Evolutionary conservation across 2,888 invertebrate species (phyloP), one percentile per base, ranked within the genome.

Genomic region (Phengaris arion): DNA sequence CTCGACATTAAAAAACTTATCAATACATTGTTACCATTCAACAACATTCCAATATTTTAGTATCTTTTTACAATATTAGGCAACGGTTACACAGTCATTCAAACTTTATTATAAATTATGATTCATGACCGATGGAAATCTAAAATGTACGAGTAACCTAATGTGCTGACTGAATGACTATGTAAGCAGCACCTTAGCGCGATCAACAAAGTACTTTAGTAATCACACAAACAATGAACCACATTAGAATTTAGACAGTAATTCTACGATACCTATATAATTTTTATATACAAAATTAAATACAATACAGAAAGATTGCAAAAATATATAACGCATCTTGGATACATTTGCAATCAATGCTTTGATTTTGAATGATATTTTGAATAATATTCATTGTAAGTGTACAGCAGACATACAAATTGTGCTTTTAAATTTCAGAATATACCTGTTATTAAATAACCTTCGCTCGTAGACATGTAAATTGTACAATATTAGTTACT

Each of bases 391-490:
- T 35, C 12, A 64, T 64, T 64, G 64, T 64, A 12, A 35, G 64
- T 64, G 64, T 64, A 64, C 9, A 55, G 55, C 5, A 64, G 64
- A 64, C 35, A 64, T 6, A 64, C 64, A 64, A 35, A 45, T 35
- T 64, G 35, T 64, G 64, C 64, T 64, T 64, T 45, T 10, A 59
- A 59, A 59, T 15, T 68, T 55, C 46, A 76, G 54, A 75, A 73
- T 64, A 73, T 78, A 64, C 64, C 64, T 22, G 70, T 70, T 70
- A 70, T 70, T 70, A 51, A 70, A 70, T 70, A 70, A 70, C 70
- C 46, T 69, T 69, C 48, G 48, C 69, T 69, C 51, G 9, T 48
- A 69, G 48, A 69, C 15, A 69, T 70, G 48, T 51, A 12, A 51
- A 51, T 51, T 70, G 51, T 48, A 69, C 15, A 70, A 70, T 48